phyloP scores from a whole-genome alignment of 2,888 invertebrate genomes.

The Nezara viridula region DNA sequence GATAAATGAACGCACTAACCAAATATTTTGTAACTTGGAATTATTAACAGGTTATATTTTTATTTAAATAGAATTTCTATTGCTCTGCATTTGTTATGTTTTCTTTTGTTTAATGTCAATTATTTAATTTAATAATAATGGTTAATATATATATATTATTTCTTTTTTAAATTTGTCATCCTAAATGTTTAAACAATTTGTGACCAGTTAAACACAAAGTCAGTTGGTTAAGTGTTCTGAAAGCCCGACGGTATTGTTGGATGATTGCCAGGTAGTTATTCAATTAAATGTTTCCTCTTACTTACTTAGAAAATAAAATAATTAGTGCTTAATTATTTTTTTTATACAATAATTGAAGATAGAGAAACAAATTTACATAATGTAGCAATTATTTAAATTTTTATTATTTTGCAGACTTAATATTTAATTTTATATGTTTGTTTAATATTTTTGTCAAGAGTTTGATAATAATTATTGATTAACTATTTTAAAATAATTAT shows the following conservation, averaged over 20 bases:
- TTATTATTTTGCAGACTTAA: background rate
- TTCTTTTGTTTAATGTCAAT: background rate
- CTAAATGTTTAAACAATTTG: background rate
- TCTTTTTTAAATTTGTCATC: background rate
- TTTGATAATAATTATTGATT: background rate
- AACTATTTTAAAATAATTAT: background rate
- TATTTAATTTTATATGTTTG: background rate
- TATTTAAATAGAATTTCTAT: background rate
- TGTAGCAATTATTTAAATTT: background rate
- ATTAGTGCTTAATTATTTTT: background rate
- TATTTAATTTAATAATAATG: background rate
- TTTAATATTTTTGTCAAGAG: no score
- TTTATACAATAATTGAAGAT: background rate
- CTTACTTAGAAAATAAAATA: background rate
- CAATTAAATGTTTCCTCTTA: background rate
- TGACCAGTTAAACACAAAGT: background rate
- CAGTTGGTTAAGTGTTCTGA: background rate
- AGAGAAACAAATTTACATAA: background rate
- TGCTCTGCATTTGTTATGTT: background rate
- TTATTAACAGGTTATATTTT: no score
- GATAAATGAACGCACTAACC: no score
- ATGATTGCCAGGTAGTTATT: background rate
- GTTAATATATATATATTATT: background rate
- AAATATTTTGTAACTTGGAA: no score
- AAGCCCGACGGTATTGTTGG: background rate